These are phyloP conservation scores for Tenrec ecaudatus DNA, from an alignment of 2,113 vertebrate genomes.

Conservation along the genomic window DNA sequence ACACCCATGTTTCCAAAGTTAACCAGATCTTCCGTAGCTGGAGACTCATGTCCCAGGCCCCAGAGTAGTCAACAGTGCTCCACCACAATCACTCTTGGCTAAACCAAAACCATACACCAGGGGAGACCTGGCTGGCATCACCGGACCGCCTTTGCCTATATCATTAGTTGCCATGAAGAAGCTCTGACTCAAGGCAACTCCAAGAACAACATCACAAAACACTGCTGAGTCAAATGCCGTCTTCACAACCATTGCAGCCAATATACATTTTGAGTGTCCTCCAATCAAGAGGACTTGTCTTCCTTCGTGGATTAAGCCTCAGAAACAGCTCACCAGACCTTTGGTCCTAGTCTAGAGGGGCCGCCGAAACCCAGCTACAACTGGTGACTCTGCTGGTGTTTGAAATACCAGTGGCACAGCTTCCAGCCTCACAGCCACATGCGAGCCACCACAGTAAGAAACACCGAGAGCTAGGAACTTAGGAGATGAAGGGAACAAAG, in stretches of 20 bases:
- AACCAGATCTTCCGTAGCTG: neutral
- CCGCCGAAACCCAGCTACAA: neutral
- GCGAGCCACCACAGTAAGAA: neutral
- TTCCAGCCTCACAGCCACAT: no score
- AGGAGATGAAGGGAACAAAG: neutral
- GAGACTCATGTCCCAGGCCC: no score
- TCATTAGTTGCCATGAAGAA: no score
- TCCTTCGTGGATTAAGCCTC: neutral
- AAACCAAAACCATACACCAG: neutral
- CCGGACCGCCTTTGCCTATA: neutral
- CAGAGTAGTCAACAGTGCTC: neutral
- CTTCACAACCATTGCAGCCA: no score
- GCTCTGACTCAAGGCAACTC: no score
- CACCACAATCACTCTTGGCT: accelerated
- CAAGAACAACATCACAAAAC: no score
- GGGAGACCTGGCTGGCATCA: neutral
- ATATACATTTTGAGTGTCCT: no score
- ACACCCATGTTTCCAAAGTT: neutral
- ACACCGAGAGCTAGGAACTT: neutral
- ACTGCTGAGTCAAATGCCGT: no score
- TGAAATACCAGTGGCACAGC: neutral
- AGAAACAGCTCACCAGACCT: neutral
- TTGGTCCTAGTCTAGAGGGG: neutral
- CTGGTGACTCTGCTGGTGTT: neutral
- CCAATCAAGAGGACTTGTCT: no score